Evolutionary conservation across 2,888 invertebrate species (phyloP).

Genomic region (Lithosia quadra): DNA sequence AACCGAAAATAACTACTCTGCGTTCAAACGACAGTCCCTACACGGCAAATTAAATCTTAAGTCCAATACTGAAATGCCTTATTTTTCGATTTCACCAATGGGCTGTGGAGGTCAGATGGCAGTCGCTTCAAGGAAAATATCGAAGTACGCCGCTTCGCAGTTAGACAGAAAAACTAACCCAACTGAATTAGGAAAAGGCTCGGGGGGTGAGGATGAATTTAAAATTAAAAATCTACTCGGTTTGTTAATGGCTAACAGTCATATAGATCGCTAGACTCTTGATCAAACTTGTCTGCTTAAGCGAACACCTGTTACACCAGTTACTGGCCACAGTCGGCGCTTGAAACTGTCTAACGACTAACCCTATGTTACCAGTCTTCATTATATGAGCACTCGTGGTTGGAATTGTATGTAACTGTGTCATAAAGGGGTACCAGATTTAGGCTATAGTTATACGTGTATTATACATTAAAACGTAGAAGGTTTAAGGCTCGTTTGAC

Average conservation of each 20-base stretch:
- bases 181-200: no score
- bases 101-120: no score
- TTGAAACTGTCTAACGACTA: slow-evolving; percentile 14
- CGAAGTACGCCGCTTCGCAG: no score
- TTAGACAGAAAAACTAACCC: no score
- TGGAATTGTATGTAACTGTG: not conserved
- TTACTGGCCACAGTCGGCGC: not conserved
- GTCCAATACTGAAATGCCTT: no score
- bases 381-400: slow-evolving; percentile 15
- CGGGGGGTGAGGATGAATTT: no score
- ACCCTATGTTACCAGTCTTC: slow-evolving; percentile 10
- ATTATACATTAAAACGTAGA: not conserved
- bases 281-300: slow-evolving; percentile 10
- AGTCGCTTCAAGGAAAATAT: no score
- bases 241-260: not conserved
- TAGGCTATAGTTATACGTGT: not conserved
- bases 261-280: not conserved
- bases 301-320: slow-evolving; percentile 14
- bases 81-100: no score
- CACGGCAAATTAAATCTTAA: no score
- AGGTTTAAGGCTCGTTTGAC: not conserved
- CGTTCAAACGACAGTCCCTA: no score
- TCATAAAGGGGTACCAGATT: slow-evolving; percentile 5
- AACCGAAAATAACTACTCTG: no score
- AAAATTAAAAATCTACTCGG: not conserved